Percentiles rank a stretch among this genome's conserved stretches.
These are phyloP conservation scores for Ormyrus thymus DNA, from an alignment of 2,888 invertebrate species.

Conservation along the genomic window DNA sequence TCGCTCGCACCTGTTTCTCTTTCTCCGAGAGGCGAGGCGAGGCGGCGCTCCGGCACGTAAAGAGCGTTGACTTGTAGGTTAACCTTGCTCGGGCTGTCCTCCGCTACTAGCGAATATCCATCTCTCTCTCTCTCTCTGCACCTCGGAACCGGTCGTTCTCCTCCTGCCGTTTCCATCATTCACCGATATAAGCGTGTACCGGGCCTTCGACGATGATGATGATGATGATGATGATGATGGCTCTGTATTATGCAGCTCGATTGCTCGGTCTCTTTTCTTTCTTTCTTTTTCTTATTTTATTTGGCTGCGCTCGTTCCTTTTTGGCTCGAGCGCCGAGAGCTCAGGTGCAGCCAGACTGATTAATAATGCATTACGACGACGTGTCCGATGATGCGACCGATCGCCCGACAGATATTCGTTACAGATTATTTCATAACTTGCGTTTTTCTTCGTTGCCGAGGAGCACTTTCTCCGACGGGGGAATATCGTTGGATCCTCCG, in stretches of 20 bases:
- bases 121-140: neutral
- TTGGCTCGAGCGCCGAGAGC: neutral
- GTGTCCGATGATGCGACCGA: neutral
- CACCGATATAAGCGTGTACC: slow-evolving; percentile 22
- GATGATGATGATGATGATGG: too few relatives aligned
- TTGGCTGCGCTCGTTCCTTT: neutral
- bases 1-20: slow-evolving; percentile 30
- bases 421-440: slow-evolving; percentile 34
- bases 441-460: neutral
- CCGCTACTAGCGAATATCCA: neutral
- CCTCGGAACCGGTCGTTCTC: slow-evolving; percentile 49
- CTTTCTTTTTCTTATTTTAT: neutral
- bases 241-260: too few relatives aligned
- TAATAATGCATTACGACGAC: slow-evolving; percentile 13
- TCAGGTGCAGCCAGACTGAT: neutral
- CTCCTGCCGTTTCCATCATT: slow-evolving; percentile 40
- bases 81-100: slow-evolving; percentile 49
- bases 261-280: neutral
- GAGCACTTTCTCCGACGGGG: slow-evolving; percentile 11
- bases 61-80: slow-evolving; percentile 58
- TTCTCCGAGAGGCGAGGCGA: neutral
- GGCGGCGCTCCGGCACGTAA: slow-evolving; percentile 22
- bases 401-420: neutral
- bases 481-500: too few relatives aligned
- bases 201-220: too few relatives aligned